Evolutionary conservation across 2,888 invertebrate species (phyloP).

Genomic region (Girardia tigrina): DNA sequence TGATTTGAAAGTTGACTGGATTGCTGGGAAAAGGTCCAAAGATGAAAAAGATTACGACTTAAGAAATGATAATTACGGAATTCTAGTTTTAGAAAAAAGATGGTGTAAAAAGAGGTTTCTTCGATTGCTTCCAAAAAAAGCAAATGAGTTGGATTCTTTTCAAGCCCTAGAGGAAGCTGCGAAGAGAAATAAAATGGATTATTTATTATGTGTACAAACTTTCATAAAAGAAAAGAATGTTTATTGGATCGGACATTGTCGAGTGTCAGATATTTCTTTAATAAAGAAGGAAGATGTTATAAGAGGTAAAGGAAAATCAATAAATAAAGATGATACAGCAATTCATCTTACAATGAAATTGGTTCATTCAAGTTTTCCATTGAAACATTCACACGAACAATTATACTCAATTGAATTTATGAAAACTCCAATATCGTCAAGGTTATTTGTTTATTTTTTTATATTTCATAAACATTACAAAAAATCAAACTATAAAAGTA

Average conservation of each 20-base stretch:
- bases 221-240: background rate
- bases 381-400: background rate
- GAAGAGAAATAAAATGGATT: constrained; percentile 7
- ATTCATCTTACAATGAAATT: background rate
- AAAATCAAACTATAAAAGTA: too few relatives aligned
- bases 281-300: background rate
- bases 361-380: background rate
- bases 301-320: too few relatives aligned
- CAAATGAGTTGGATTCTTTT: background rate
- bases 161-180: background rate
- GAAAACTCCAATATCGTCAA: background rate
- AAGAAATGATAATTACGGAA: constrained; percentile 2
- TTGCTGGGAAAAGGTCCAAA: too few relatives aligned
- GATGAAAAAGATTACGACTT: too few relatives aligned
- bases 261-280: background rate
- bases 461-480: too few relatives aligned
- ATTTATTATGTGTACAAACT: background rate
- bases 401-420: background rate
- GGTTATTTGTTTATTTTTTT: too few relatives aligned
- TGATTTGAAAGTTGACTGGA: constrained; percentile 5
- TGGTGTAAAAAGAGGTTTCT: background rate
- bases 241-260: constrained; percentile 1
- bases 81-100: background rate
- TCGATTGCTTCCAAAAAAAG: background rate
- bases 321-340: background rate